These are phyloP conservation scores for Ciconia nigra DNA, from an alignment of 2,797 vertebrate species.

Conservation along the genomic window DNA sequence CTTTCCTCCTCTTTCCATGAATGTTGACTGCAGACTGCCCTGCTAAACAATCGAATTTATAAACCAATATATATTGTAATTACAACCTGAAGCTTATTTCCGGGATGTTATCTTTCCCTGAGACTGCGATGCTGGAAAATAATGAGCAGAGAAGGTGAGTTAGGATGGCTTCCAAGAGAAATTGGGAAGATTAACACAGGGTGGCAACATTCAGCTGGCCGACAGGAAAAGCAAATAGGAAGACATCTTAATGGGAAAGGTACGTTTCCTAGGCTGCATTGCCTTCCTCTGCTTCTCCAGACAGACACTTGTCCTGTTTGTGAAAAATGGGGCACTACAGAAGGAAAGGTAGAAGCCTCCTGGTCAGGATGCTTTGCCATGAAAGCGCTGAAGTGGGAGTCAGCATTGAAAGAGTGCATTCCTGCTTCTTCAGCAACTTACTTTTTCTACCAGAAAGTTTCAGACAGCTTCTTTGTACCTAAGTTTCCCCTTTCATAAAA, in stretches of 20 bases:
- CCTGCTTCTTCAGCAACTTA: neutral
- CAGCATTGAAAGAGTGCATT: neutral
- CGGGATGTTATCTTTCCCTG: conserved; percentile 47
- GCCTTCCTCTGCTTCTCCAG: neutral
- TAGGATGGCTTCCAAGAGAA: neutral
- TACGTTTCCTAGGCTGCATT: neutral
- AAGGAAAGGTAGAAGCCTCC: neutral
- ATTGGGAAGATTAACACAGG: neutral
- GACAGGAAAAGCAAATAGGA: neutral
- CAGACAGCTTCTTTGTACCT: neutral
- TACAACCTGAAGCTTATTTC: conserved; percentile 62
- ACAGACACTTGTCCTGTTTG: neutral
- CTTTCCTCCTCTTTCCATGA: neutral
- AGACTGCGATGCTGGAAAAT: neutral
- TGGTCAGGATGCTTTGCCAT: neutral
- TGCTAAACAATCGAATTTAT: conserved; percentile 43
- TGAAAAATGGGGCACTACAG: neutral
- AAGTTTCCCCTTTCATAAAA: neutral
- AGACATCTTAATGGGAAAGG: neutral
- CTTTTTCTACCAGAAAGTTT: neutral
- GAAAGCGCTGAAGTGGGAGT: neutral
- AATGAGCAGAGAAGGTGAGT: conserved; percentile 20
- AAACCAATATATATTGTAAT: conserved; percentile 67
- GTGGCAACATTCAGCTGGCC: neutral
- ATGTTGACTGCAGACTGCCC: neutral